A percentile compares a stretch with the other conserved stretches of the same genome.
These are phyloP conservation scores for Gryon sp. DNA, from an alignment of 1,140 invertebrate genomes.

Conservation along the genomic window DNA sequence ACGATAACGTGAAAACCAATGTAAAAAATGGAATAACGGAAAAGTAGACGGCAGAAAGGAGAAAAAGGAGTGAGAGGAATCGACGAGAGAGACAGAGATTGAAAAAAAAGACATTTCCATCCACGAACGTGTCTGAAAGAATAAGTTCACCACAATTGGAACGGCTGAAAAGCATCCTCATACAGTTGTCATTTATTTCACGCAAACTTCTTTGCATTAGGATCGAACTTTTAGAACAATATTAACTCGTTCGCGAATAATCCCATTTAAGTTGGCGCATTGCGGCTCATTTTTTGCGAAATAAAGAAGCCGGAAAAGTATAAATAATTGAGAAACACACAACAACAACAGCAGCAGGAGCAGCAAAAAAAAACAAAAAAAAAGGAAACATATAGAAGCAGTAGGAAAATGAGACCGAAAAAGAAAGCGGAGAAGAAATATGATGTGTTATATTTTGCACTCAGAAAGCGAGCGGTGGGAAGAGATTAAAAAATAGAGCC, in stretches of 20 bases:
- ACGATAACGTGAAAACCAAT: neutral
- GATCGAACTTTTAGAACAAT: slow-evolving; percentile 37
- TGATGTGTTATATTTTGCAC: slow-evolving; percentile 1
- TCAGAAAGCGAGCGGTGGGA: neutral
- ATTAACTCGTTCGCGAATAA: slow-evolving; percentile 27
- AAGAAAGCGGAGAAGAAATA: neutral
- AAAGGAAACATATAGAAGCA: too few species aligned
- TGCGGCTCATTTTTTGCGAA: slow-evolving; percentile 18
- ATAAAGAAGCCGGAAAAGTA: too few species aligned
- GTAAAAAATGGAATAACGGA: neutral
- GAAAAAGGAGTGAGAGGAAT: too few species aligned
- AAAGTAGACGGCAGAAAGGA: too few species aligned
- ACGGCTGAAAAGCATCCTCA: slow-evolving; percentile 27
- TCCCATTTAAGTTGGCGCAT: slow-evolving; percentile 24
- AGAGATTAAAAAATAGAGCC: neutral
- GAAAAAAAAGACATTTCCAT: neutral
- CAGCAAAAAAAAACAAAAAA: too few species aligned
- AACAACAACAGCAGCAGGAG: too few species aligned
- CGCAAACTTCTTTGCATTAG: slow-evolving; percentile 15
- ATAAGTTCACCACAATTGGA: slow-evolving; percentile 23
- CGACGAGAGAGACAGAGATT: too few species aligned
- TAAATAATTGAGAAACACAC: too few species aligned
- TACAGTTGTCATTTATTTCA: slow-evolving; percentile 27
- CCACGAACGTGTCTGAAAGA: slow-evolving; percentile 8
- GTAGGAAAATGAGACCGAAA: too few species aligned